Conservation (phyloP, 2,113 vertebrate genomes). For the Telmatochromis sp. region DNA sequence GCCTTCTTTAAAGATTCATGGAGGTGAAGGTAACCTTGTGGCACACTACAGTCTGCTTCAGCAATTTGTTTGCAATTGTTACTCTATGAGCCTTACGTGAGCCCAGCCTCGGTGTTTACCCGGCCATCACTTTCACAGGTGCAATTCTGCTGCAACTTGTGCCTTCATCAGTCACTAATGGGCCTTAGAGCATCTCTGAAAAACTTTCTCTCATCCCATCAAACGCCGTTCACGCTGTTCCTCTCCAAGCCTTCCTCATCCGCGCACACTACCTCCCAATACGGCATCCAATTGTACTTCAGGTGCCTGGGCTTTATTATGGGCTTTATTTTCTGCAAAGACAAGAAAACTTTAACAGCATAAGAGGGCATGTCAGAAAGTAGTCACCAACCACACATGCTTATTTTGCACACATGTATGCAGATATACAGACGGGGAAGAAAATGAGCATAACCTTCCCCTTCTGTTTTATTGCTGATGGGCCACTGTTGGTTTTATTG, state of each 20-base stretch:
- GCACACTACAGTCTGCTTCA: neutral
- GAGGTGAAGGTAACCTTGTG: conserved; percentile 62
- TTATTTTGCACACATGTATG: neutral
- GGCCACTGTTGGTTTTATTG: conserved; percentile 47
- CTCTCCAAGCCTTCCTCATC: neutral
- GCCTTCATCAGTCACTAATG: neutral
- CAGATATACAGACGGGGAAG: neutral
- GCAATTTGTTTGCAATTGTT: conserved; percentile 13
- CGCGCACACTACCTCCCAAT: neutral
- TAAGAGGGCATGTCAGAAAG: neutral
- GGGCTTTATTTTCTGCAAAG: neutral
- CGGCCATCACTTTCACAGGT: neutral
- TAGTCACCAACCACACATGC: neutral
- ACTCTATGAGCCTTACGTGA: neutral
- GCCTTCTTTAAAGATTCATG: conserved; percentile 64
- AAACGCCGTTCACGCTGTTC: neutral
- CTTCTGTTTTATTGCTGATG: conserved; percentile 48
- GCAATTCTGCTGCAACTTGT: neutral
- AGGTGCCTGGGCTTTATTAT: neutral
- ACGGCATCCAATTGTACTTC: neutral
- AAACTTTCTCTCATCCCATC: conserved; percentile 4
- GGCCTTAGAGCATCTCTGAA: neutral
- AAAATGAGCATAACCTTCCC: conserved; percentile 32
- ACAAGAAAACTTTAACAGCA: neutral
- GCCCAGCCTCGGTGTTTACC: neutral